A percentile compares a stretch with the other conserved stretches of the same genome.
Conservation (phyloP, 2,888 invertebrate species). For the Oligia latruncula region DNA sequence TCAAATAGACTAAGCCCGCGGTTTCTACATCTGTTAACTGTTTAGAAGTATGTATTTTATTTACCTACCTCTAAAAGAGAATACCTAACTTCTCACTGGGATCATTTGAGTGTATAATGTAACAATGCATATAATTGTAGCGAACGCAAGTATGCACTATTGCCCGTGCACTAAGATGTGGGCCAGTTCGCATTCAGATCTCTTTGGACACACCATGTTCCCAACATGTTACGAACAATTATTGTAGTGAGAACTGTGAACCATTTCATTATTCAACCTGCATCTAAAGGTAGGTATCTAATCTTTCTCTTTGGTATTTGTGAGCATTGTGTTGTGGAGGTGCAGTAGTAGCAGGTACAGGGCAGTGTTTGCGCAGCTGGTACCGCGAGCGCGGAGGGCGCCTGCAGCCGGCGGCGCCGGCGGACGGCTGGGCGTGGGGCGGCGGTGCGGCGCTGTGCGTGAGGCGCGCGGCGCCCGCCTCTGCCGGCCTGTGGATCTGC, state of each 20-base stretch:
- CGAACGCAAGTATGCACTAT: background rate
- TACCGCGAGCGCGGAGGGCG: slow-evolving; percentile 89
- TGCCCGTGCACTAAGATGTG: background rate
- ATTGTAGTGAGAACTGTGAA: background rate
- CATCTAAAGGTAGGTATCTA: too few relatives aligned
- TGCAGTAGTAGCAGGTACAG: background rate
- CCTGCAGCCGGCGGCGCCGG: slow-evolving; percentile 77
- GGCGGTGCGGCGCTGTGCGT: slow-evolving; percentile 93
- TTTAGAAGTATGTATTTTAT: too few relatives aligned
- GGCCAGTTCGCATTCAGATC: background rate
- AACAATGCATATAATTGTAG: background rate
- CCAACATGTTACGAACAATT: background rate
- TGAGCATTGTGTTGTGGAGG: background rate
- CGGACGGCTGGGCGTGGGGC: slow-evolving; percentile 91
- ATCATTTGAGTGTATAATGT: background rate
- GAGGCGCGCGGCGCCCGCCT: slow-evolving; percentile 90
- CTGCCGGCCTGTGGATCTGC: slow-evolving; percentile 93
- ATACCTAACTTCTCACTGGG: background rate
- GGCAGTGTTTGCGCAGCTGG: slow-evolving; percentile 82
- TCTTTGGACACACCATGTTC: background rate
- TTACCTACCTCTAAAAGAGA: too few relatives aligned
- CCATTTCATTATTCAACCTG: background rate
- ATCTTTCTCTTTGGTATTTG: background rate
- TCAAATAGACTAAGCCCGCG: too few relatives aligned
- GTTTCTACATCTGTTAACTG: too few relatives aligned